Percentiles rank a stretch among this genome's conserved stretches.
Evolutionary conservation across 2,797 vertebrate species (phyloP).

Genomic region (Semaprochilodus insignis): DNA sequence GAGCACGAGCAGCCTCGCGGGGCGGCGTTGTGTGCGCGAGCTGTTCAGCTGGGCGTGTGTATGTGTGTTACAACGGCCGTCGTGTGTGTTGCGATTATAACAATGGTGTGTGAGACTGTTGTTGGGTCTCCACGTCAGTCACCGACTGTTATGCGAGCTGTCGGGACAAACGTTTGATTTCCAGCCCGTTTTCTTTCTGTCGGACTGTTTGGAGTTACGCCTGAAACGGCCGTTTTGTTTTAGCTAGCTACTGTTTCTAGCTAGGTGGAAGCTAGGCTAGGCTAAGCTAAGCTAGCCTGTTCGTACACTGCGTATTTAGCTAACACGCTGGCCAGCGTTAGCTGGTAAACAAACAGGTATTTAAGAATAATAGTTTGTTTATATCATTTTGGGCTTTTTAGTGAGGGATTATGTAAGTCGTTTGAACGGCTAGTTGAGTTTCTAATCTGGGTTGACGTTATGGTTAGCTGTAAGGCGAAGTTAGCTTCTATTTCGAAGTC

Average conservation of each 20-base stretch:
- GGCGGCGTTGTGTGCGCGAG: neutral
- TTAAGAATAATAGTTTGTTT: no score
- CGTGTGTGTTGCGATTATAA: slow-evolving; percentile 33
- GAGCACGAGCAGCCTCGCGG: neutral
- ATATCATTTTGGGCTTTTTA: no score
- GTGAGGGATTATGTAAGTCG: no score
- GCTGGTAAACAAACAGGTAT: no score
- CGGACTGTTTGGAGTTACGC: neutral
- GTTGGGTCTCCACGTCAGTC: neutral
- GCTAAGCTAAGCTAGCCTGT: neutral
- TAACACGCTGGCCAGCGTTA: neutral
- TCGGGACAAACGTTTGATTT: no score
- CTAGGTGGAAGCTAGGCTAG: neutral
- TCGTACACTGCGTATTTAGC: slow-evolving; percentile 21
- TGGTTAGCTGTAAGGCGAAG: no score
- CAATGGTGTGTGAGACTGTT: slow-evolving; percentile 34
- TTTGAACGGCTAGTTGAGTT: no score
- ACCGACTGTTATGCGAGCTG: neutral
- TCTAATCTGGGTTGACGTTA: no score
- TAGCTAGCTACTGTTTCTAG: slow-evolving; percentile 15
- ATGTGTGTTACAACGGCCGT: slow-evolving; percentile 60
- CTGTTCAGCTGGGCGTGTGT: slow-evolving; percentile 31
- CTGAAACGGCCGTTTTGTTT: neutral
- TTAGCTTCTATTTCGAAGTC: no score
- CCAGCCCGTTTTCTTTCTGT: neutral